Percentiles rank a stretch among this genome's conserved stretches.
Conservation (phyloP, 2,888 invertebrate genomes). For the Pristionchus maxplancki region DNA sequence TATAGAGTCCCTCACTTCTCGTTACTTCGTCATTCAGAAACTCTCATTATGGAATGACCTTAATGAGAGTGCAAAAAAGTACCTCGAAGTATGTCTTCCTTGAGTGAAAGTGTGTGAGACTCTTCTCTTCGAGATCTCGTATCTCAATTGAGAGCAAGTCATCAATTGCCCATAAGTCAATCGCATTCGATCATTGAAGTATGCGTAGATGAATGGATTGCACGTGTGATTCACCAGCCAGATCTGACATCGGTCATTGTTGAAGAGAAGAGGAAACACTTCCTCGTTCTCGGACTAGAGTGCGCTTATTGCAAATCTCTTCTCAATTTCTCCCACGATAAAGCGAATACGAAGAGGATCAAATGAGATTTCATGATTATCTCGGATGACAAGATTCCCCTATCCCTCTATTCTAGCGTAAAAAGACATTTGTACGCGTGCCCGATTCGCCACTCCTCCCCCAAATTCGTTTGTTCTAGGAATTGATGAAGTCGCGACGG, state of each 20-base stretch:
- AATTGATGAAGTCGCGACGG: slow-evolving; percentile 45
- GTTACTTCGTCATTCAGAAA: slow-evolving; percentile 20
- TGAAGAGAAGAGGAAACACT: not conserved
- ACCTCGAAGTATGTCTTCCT: slow-evolving; percentile 59
- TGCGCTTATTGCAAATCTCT: not conserved
- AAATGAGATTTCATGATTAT: slow-evolving; percentile 38
- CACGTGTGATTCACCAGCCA: slow-evolving; percentile 73
- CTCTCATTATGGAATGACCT: not conserved
- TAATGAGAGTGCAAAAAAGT: not conserved
- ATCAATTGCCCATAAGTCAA: slow-evolving; percentile 72
- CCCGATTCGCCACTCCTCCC: not conserved
- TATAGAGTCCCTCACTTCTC: not conserved
- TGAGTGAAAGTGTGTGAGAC: slow-evolving; percentile 62
- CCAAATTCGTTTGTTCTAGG: slow-evolving; percentile 49
- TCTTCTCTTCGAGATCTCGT: slow-evolving; percentile 64
- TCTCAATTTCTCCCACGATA: not conserved
- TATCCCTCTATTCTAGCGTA: not conserved
- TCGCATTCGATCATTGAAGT: slow-evolving; percentile 75
- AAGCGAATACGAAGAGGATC: not conserved
- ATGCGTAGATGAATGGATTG: slow-evolving; percentile 75
- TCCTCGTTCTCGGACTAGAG: not conserved
- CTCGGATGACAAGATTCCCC: not conserved
- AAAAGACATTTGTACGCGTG: slow-evolving; percentile 27
- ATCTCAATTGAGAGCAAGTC: slow-evolving; percentile 68
- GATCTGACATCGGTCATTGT: slow-evolving; percentile 58